Evolutionary conservation across 2,888 invertebrate species (phyloP).

Genomic region (Heliconius ismenius): DNA sequence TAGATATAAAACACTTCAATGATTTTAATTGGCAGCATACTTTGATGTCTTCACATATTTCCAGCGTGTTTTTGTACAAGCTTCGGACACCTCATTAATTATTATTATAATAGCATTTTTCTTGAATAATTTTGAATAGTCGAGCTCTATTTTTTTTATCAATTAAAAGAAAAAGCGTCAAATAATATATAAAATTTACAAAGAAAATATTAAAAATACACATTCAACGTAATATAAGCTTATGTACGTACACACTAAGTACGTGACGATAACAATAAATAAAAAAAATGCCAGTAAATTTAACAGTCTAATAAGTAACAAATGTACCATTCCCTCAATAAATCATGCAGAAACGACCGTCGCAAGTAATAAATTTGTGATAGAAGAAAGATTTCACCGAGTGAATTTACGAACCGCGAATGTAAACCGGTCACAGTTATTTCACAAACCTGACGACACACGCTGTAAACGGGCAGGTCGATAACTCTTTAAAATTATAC

Average conservation of each 20-base stretch:
- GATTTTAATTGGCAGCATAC: too few species aligned
- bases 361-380: conserved; percentile 21
- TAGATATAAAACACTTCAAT: too few species aligned
- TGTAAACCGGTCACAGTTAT: conserved; percentile 39
- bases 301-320: conserved; percentile 10
- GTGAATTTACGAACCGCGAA: conserved; percentile 28
- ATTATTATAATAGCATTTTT: too few species aligned
- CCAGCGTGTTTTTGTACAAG: too few species aligned
- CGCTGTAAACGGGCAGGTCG: conserved; percentile 23
- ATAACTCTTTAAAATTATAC: conserved; percentile 33
- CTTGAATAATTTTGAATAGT: neutral
- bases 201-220: neutral
- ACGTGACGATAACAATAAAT: conserved; percentile 8
- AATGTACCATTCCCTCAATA: conserved; percentile 8
- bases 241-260: neutral
- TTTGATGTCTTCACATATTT: too few species aligned
- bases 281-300: neutral
- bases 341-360: conserved; percentile 24
- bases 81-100: too few species aligned
- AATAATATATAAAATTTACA: neutral
- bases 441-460: conserved; percentile 32
- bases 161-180: neutral
- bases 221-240: neutral
- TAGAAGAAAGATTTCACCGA: conserved; percentile 29
- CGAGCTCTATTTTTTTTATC: neutral